phyloP scores from a whole-genome alignment of 2,888 invertebrate species.

The Troglohyphantes excavatus region DNA sequence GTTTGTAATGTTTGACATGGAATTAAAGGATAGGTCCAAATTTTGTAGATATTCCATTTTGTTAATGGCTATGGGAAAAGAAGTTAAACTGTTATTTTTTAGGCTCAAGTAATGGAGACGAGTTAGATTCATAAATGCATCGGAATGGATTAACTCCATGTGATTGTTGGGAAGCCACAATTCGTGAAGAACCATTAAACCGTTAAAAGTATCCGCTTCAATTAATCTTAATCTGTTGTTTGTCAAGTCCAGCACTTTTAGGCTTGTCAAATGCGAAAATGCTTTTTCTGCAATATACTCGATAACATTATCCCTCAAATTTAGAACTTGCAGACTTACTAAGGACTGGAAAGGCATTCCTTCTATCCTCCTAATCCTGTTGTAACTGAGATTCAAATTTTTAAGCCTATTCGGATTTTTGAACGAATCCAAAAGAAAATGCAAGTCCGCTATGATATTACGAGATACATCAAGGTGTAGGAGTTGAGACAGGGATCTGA shows the following conservation, averaged over 20 bases:
- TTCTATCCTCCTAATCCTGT: slow-evolving; percentile 90
- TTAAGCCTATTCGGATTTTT: slow-evolving; percentile 93
- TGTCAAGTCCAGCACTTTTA: slow-evolving; percentile 93
- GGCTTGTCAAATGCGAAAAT: slow-evolving; percentile 94
- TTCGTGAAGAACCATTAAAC: slow-evolving; percentile 91
- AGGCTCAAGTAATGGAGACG: slow-evolving; percentile 94
- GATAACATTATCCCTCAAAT: slow-evolving; percentile 91
- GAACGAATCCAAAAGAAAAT: slow-evolving; percentile 94
- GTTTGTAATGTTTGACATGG: slow-evolving; percentile 90
- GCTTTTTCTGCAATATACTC: slow-evolving; percentile 93
- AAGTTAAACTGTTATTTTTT: slow-evolving; percentile 92
- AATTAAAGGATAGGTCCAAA: slow-evolving; percentile 95
- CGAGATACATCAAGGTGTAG: slow-evolving; percentile 86
- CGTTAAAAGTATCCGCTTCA: slow-evolving; percentile 93
- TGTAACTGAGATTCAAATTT: slow-evolving; percentile 91
- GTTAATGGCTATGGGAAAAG: slow-evolving; percentile 90
- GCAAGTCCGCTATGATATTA: slow-evolving; percentile 90
- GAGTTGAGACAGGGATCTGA: slow-evolving; percentile 85
- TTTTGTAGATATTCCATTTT: slow-evolving; percentile 93
- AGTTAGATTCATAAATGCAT: slow-evolving; percentile 94
- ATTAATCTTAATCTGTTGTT: slow-evolving; percentile 92
- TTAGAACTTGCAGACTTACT: slow-evolving; percentile 92
- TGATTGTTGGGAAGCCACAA: slow-evolving; percentile 93
- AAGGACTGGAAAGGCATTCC: slow-evolving; percentile 93
- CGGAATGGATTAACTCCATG: slow-evolving; percentile 91